Base-by-base conservation (phyloP, 2,797 vertebrate species). In the Anguilla obscura region DNA sequence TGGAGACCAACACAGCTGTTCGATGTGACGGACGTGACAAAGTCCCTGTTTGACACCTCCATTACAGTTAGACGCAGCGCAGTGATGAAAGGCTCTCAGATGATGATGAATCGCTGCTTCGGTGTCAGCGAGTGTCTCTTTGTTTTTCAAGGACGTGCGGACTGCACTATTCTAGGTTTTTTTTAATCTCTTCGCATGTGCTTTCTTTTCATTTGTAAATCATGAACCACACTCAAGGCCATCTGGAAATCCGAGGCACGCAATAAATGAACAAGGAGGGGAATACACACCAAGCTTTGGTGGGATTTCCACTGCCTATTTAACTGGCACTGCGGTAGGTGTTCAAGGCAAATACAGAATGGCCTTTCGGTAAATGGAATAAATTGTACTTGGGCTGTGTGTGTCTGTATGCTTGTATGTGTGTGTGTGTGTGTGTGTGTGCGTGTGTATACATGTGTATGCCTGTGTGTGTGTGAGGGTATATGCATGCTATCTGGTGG, bases 401-500 rank as follows among this genome's bases (percentile, higher is more conserved):
- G 30, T 85, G 30, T 60, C 2, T 60, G 18, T 4, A 21, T 24
- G 16, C 54, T 40, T 71, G 76, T 36, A 2, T 80, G 40, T 24
- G 50, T 5, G n/a, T 84, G 83, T 3, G 14, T 79, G 63, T 76
- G 79, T 36, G 36, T 80, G 40, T 24, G 50, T 5, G n/a, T 84
- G 83, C 12, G 14, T 79, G 63, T 76, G 79, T 50, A 9, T 82
- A 6, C 54, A 10, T 50, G 36, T 63, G 10, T 58, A 21, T 48
- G 58, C 18, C 76, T 86, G 86, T 48, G 58, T 48, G 84, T 80
- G 63, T 71, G 14, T 54, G 54, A 24, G 58, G 58, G 86, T 86
- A 85, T 79, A 56, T 3, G 85, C 87, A 56, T 80, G 0, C 21
- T 88, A 85, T 91, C 84, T 58, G 83, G 79, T 89, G 88, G 71